Evolutionary conservation across 2,888 invertebrate species (phyloP), one percentile per base, ranked within the genome.

Genomic region (Nasonia oneida): DNA sequence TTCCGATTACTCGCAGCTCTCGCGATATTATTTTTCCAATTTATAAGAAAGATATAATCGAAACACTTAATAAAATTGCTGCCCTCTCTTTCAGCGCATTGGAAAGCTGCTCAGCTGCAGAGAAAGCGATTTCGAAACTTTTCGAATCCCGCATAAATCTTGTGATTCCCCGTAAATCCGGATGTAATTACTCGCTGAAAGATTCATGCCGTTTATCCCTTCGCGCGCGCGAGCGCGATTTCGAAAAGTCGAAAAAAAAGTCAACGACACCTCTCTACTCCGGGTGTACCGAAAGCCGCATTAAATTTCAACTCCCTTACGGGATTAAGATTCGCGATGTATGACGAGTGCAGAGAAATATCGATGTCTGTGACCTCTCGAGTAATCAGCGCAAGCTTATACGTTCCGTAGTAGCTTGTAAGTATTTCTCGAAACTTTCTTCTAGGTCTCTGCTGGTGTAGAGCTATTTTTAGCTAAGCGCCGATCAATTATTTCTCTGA

Each of bases 11-110:
- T 67, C 74, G 3, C 0, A 29, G 15, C 18, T 76, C 81, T 67
- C 18, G 77, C 23, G 61, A 80, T 83, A 73, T 86, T 77, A 50
- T 86, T 81, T 73, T 86, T 81, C 73, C 61, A 86, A 86, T 86
- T 76, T 85, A 75, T 81, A 81, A 61, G 71, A 76, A 83, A 77
- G 64, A 83, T 77, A 83, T 76, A 81, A 83, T 73, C 79, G 81
- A 81, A 83, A 77, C 77, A 73, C 73, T 81, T 74, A 79, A 82
- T 74, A 85, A 82, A 85, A 85, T 83, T 77, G 61, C 73, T 47
- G 29, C 47, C 47, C 47, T 12, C 12, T 47, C 47, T 37, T 37
- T 37, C 37, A 3, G 3, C 37, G 37, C 37, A 37, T 37, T 37
- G 37, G 37, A 37, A 4, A 37, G 4, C 37, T 37, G 37, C 37